Evolutionary conservation across 2,888 invertebrate species (phyloP), one percentile per base, ranked within the genome.

Genomic region (Apoderus coryli): DNA sequence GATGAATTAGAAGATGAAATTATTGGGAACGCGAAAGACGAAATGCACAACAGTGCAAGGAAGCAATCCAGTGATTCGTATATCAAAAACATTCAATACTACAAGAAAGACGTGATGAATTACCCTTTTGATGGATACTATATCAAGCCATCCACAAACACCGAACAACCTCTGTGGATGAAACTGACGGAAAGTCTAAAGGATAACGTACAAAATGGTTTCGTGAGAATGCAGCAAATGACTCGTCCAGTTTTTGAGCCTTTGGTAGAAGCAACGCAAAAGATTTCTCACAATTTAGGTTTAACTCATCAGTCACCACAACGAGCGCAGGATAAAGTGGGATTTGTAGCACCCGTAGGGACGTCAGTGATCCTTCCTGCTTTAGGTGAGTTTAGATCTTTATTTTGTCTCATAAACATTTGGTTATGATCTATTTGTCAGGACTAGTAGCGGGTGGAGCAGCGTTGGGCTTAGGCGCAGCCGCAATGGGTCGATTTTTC

Each of bases 401-500:
- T n/a, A n/a, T n/a, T n/a, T n/a, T n/a, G n/a, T n/a, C n/a, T n/a
- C n/a, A n/a, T n/a, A n/a, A n/a, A n/a, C n/a, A n/a, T n/a, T n/a
- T n/a, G n/a, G n/a, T n/a, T n/a, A n/a, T n/a, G n/a, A n/a, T n/a
- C n/a, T n/a, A n/a, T n/a, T n/a, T n/a, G n/a, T n/a, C n/a, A 39
- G 39, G 82, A 3, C 56, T 81, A 4, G 74, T 84, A 46, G 80
- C 81, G 6, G 80, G 81, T n/a, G 81, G 82, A 9, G 81, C 82
- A 1, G 82, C 82, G 2, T 54, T 82, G 13, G 48, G 80, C 1
- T 65, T 82, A n/a, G 81, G 80, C 4, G 81, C 80, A 0, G 77
- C 80, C 0, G 81, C 81, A 1, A 71, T 82, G 35, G 80, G 80
- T 5, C 64, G 78, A 39, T 69, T 76, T 35, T 56, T 79, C 12